Percentiles rank a stretch among this genome's conserved stretches.
Conservation (phyloP, 1,140 invertebrate genomes). For the Zophobas atratus region DNA sequence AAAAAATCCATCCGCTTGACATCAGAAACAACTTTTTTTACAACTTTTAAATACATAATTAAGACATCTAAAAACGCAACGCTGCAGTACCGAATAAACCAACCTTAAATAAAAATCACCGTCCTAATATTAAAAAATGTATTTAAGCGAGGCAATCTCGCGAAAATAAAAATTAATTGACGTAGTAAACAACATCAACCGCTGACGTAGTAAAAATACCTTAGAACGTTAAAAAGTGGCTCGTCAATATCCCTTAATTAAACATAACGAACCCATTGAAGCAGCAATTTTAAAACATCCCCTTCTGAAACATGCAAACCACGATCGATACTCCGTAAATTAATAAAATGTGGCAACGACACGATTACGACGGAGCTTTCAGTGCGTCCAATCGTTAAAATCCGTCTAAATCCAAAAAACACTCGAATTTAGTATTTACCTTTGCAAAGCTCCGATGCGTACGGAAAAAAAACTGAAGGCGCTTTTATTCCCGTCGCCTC, state of each 20-base stretch:
- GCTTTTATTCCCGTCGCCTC: neutral
- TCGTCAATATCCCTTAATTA: neutral
- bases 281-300: neutral
- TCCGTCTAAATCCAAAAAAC: too few species aligned
- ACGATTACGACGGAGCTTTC: neutral
- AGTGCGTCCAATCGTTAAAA: too few species aligned
- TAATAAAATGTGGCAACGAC: neutral
- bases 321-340: neutral
- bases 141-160: neutral
- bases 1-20: too few species aligned
- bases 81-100: neutral
- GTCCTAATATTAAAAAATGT: neutral
- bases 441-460: neutral
- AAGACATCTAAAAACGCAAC: too few species aligned
- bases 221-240: neutral
- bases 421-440: neutral
- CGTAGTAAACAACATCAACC: neutral
- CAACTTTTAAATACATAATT: too few species aligned
- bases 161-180: neutral
- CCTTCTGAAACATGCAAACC: too few species aligned
- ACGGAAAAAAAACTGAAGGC: too few species aligned
- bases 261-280: neutral
- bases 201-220: neutral
- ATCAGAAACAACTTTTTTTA: too few species aligned
- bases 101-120: neutral